A percentile compares a stretch with the other conserved stretches of the same genome.
phyloP scores from a whole-genome alignment of 1,140 invertebrate species.

The Leguminivora glycinivorella region DNA sequence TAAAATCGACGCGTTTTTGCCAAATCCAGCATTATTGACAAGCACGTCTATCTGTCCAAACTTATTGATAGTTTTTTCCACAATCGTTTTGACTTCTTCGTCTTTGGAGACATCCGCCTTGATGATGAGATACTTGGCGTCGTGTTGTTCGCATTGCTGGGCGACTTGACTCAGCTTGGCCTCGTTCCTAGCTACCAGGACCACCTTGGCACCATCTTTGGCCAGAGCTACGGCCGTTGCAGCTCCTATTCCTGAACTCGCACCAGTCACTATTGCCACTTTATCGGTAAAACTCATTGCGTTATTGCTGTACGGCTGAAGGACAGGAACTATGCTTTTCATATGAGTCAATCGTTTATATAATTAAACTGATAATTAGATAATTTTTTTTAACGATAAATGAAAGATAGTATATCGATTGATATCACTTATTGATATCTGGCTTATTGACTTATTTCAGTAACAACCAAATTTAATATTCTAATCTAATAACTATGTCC shows the following conservation, averaged over 20 bases:
- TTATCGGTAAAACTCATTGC: conserved; percentile 68
- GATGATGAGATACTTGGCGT: conserved; percentile 73
- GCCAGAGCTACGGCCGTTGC: conserved; percentile 86
- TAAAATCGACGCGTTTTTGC: conserved; percentile 81
- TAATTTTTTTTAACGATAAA: too few relatives aligned
- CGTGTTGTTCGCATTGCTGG: conserved; percentile 77
- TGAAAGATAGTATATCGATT: too few relatives aligned
- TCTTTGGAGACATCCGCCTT: conserved; percentile 83
- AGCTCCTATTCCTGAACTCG: conserved; percentile 91
- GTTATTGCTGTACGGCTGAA: neutral
- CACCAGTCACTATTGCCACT: conserved; percentile 86
- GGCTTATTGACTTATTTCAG: too few relatives aligned
- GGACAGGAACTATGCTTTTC: neutral
- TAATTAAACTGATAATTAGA: neutral
- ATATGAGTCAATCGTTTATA: neutral
- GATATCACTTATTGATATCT: too few relatives aligned
- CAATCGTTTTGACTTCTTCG: conserved; percentile 79
- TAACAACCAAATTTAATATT: too few relatives aligned
- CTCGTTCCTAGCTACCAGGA: conserved; percentile 86
- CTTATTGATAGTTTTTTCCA: conserved; percentile 79
- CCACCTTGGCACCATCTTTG: conserved; percentile 83
- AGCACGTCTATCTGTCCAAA: conserved; percentile 82
- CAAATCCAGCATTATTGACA: conserved; percentile 87
- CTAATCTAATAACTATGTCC: too few relatives aligned
- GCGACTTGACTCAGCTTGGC: conserved; percentile 74